Conservation (phyloP, 2,888 invertebrate species). For the Ornithoptera alexandrae region DNA sequence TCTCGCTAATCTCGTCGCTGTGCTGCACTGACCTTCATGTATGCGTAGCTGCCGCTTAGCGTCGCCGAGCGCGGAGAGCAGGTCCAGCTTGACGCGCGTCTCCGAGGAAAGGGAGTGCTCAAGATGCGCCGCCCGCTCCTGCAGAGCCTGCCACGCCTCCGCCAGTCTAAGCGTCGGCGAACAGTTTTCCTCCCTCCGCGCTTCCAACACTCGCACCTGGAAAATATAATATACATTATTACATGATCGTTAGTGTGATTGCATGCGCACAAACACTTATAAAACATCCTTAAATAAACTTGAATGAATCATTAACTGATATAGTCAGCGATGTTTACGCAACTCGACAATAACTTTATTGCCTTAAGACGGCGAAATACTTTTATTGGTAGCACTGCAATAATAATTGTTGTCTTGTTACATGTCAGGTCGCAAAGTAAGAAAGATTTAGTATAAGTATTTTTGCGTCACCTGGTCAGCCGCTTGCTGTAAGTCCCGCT, state of each 20-base stretch:
- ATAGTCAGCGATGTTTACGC: too few species aligned
- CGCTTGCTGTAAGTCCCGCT: slow-evolving; percentile 53
- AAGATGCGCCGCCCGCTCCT: slow-evolving; percentile 94
- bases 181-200: slow-evolving; percentile 51
- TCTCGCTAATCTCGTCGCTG: too few species aligned
- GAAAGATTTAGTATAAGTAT: too few species aligned
- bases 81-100: slow-evolving; percentile 97
- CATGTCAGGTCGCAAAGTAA: too few species aligned
- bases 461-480: slow-evolving; percentile 51
- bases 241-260: too few species aligned
- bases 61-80: slow-evolving; percentile 97
- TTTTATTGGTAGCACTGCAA: too few species aligned
- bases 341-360: too few species aligned
- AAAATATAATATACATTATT: not conserved
- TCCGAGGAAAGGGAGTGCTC: slow-evolving; percentile 97
- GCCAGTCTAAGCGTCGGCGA: slow-evolving; percentile 35
- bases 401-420: too few species aligned
- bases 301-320: too few species aligned
- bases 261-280: too few species aligned
- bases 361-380: too few species aligned
- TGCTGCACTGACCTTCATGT: slow-evolving; percentile 83
- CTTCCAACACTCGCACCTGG: slow-evolving; percentile 49
- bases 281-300: too few species aligned
- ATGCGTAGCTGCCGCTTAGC: slow-evolving; percentile 94
- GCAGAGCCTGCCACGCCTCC: slow-evolving; percentile 86